Evolutionary conservation across 2,797 vertebrate genomes (phyloP), one percentile per base, ranked within the genome.

Genomic region (Falco rusticolus): DNA sequence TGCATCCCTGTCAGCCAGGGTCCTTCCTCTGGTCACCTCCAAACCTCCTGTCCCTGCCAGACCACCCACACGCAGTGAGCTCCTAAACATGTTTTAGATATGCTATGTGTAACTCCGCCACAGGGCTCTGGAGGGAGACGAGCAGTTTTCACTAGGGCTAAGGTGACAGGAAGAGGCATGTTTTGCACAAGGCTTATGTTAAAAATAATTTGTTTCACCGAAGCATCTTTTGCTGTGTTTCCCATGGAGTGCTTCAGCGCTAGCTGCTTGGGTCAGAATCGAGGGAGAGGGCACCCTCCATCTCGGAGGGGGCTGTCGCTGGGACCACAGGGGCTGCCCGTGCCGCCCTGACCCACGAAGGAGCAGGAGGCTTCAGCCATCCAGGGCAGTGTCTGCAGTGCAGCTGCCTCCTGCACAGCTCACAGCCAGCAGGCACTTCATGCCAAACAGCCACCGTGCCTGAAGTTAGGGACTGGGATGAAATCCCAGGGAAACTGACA

Each of bases 271-370:
- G 47, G 65, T 16, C 28, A 22, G 74, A 12, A 37, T 25, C n/a
- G 0, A 0, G 33, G 26, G 22, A 45, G 26, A 20, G 64, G 31
- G 33, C 54, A 43, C 5, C 5, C 33, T 21, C 22, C 19, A 5
- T 59, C 24, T 11, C 28, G 0, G 22, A 41, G 53, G 64, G 64
- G 34, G 28, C 25, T 65, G 28, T 82, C 1, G 6, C 24, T 39
- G 39, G 51, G 24, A 8, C 21, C 1, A 0, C 3, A 25, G 57
- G 64, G 69, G 12, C 56, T 51, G 68, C 26, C 45, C 11, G 26
- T 68, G 64, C 26, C 1, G 6, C 34, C 8, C 59, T 0, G 0
- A 11, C 18, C 66, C n/a, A 5, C 0, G 2, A 6, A 39, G 87
- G 51, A 61, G 69, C 60, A 4, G 70, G 70, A 56, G 69, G 69